These are phyloP conservation scores for Macropodus opercularis DNA, from an alignment of 2,797 vertebrate species.

Conservation along the genomic window DNA sequence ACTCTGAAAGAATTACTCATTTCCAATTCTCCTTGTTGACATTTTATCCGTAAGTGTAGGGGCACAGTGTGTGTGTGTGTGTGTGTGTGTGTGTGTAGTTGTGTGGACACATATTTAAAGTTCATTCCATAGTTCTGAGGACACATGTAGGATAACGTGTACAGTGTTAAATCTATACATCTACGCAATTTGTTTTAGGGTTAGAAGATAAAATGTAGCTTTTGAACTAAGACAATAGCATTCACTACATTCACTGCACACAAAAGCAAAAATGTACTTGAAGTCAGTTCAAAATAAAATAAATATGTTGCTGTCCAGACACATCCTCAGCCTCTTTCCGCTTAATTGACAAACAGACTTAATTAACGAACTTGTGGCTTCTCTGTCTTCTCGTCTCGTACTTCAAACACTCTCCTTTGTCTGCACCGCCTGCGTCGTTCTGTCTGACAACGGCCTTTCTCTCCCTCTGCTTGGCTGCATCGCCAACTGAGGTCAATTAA, in stretches of 20 bases:
- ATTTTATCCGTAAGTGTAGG: slow-evolving; percentile 65
- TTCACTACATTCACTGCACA: too few species aligned
- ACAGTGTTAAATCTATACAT: too few species aligned
- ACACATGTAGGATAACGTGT: too few species aligned
- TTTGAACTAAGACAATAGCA: too few species aligned
- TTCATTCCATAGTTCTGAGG: neutral
- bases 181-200: too few species aligned
- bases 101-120: too few species aligned
- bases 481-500: slow-evolving; percentile 79
- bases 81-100: too few species aligned
- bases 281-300: too few species aligned
- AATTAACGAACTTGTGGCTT: slow-evolving; percentile 30
- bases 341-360: slow-evolving; percentile 5
- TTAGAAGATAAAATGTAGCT: too few species aligned
- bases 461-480: slow-evolving; percentile 52
- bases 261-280: too few species aligned
- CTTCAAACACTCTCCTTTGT: slow-evolving; percentile 18
- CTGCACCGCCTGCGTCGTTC: slow-evolving; percentile 13
- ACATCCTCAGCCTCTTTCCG: neutral
- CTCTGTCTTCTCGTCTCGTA: slow-evolving; percentile 13
- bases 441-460: slow-evolving; percentile 6
- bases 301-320: neutral
- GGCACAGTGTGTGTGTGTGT: slow-evolving; percentile 15
- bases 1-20: slow-evolving; percentile 80
- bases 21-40: slow-evolving; percentile 81